These are phyloP conservation scores for Brachionus asplanchnoidis DNA, from an alignment of 1,140 invertebrate genomes.

Conservation along the genomic window DNA sequence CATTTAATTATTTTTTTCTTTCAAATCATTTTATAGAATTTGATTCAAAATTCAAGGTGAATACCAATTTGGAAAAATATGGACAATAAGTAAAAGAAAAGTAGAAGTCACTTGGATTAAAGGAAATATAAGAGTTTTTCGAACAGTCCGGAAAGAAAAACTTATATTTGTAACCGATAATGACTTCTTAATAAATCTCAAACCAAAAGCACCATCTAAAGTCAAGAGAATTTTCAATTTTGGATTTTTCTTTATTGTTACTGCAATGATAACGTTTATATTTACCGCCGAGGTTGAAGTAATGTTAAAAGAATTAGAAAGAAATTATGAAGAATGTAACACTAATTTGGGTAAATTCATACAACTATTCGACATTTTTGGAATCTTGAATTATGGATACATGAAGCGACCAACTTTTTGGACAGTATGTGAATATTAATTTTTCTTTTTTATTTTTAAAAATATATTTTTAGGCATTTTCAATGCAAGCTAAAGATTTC, in stretches of 20 bases:
- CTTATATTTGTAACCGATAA: background rate
- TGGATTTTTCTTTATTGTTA: background rate
- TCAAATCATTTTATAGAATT: constrained; percentile 5
- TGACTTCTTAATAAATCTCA: constrained; percentile 10
- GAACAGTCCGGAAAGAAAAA: background rate
- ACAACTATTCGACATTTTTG: background rate
- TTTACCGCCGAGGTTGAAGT: constrained; percentile 5
- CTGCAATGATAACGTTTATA: background rate
- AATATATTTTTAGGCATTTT: constrained; percentile 9
- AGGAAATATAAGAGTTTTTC: constrained; percentile 1
- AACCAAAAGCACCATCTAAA: background rate
- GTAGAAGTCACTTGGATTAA: constrained; percentile 1
- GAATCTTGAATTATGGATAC: background rate
- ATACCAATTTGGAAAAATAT: constrained; percentile 23
- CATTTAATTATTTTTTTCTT: background rate
- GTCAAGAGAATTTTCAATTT: background rate
- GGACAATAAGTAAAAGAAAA: constrained; percentile 19
- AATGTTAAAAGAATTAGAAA: constrained; percentile 6
- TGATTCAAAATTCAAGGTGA: background rate
- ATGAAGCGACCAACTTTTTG: constrained; percentile 10
- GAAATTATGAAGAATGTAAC: background rate
- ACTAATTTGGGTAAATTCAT: background rate
- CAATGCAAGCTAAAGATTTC: constrained; percentile 1
- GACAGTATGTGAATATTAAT: background rate
- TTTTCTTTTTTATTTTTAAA: background rate